Base-by-base conservation (phyloP, 2,888 invertebrate species). In the Melikaiella ostensackeni region DNA sequence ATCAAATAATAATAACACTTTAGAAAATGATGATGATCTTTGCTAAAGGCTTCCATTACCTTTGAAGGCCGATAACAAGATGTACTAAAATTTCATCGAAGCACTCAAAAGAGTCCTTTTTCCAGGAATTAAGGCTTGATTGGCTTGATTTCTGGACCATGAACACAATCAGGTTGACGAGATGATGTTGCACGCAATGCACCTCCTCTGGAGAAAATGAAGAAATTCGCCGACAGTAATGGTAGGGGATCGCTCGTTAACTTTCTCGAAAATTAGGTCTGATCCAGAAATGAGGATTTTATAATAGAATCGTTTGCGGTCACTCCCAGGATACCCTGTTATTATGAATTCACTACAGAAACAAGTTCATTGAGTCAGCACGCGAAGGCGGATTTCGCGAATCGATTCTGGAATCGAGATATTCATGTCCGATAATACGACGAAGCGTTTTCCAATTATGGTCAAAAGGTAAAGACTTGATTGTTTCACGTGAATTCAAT, bases 241-340 rank as follows among this genome's bases (percentile, higher is more conserved):
- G 75, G 77, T 73, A 55, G 46, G 35, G 38, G 76, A 66, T 70
- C 74, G 64, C 62, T 75, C 16, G 77, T 66, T 76, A 62, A 81
- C 79, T 81, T 81, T 81, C 81, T 76, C 78, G 78, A 81, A 81
- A 81, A 81, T 81, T 77, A 76, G 75, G 79, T 75, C 66, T 80
- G 76, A 79, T 77, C 79, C 81, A 77, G 80, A 79, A 82, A 80
- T 79, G 76, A 77, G 61, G 75, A 35, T 75, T 74, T 59, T 76
- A 79, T 70, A 73, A 61, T 75, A 75, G 77, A 79, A 78, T 61
- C 70, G 77, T 81, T 81, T 80, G 78, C 78, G 79, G 78, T 79
- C 77, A 63, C 76, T 75, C 78, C 76, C 77, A 73, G 73, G 73
- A 76, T 42, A 62, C 63, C 42, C 81, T 80, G 76, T 79, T 81